A percentile compares a stretch with the other conserved stretches of the same genome.
Evolutionary conservation across 2,888 invertebrate genomes (phyloP).

Genomic region (Ophraella communa): DNA sequence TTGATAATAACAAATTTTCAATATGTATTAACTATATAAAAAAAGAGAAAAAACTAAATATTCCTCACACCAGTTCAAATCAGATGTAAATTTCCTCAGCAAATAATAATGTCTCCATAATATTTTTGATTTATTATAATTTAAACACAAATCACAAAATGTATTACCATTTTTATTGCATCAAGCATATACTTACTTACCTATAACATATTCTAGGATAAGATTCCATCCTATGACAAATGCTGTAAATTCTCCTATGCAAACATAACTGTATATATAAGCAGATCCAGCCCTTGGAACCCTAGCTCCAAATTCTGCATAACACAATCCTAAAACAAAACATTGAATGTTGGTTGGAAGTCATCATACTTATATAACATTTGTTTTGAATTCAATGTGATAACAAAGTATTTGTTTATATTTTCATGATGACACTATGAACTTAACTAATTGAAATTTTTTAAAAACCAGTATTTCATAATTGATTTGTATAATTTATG

Average conservation of each 20-base stretch:
- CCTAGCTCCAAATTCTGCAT: constrained; percentile 89
- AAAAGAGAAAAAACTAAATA: no score
- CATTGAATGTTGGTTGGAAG: background rate
- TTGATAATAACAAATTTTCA: no score
- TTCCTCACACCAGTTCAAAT: no score
- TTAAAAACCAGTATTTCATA: background rate
- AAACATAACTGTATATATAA: constrained; percentile 92
- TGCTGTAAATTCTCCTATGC: constrained; percentile 89
- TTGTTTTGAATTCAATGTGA: background rate
- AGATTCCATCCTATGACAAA: constrained; percentile 95
- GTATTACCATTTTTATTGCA: no score
- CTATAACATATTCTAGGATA: constrained; percentile 87
- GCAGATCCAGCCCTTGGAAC: constrained; percentile 91
- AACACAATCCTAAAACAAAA: constrained; percentile 73
- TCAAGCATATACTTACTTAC: constrained; percentile 59
- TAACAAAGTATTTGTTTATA: background rate
- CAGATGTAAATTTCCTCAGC: no score
- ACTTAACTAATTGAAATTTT: background rate
- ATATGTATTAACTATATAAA: no score
- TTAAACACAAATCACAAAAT: no score
- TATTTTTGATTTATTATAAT: no score
- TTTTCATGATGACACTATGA: background rate
- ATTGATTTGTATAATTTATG: no score
- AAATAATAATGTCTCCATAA: no score
- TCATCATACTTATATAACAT: background rate